A percentile compares a stretch with the other conserved stretches of the same genome.
phyloP scores from a whole-genome alignment of 2,888 invertebrate genomes.

The Fissipunctia ypsillon region DNA sequence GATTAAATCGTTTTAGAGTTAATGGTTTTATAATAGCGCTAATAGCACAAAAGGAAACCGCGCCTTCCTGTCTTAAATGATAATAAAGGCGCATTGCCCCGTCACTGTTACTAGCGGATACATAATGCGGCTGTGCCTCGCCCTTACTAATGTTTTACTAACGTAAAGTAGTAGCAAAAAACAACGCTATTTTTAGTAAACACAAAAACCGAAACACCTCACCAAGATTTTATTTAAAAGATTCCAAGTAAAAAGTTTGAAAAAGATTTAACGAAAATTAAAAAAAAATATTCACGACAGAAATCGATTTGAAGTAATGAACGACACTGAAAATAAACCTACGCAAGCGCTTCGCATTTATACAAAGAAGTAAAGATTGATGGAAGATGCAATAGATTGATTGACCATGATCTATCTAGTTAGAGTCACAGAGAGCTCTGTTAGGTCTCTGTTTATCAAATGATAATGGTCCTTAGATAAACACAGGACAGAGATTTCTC shows the following conservation, averaged over 20 bases:
- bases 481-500: slow-evolving; percentile 6
- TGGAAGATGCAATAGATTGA: neutral
- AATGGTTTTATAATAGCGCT: slow-evolving; percentile 51
- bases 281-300: neutral
- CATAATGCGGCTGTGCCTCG: slow-evolving; percentile 21
- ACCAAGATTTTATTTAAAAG: neutral
- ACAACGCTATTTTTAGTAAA: neutral
- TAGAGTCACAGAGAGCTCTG: neutral
- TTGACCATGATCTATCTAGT: slow-evolving; percentile 2
- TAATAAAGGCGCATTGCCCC: slow-evolving; percentile 18
- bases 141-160: slow-evolving; percentile 9
- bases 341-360: neutral
- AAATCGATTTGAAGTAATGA: neutral
- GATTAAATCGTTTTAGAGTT: slow-evolving; percentile 39
- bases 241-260: neutral
- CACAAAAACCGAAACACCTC: neutral
- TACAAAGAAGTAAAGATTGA: neutral
- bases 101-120: slow-evolving; percentile 40
- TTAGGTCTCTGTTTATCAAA: neutral
- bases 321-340: neutral
- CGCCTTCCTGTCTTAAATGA: slow-evolving; percentile 37
- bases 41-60: slow-evolving; percentile 31
- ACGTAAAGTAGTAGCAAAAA: neutral
- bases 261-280: neutral
- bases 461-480: neutral